Percentiles rank a stretch among this genome's conserved stretches.
These are phyloP conservation scores for Electrophaes corylata DNA, from an alignment of 2,888 invertebrate species.

Conservation along the genomic window DNA sequence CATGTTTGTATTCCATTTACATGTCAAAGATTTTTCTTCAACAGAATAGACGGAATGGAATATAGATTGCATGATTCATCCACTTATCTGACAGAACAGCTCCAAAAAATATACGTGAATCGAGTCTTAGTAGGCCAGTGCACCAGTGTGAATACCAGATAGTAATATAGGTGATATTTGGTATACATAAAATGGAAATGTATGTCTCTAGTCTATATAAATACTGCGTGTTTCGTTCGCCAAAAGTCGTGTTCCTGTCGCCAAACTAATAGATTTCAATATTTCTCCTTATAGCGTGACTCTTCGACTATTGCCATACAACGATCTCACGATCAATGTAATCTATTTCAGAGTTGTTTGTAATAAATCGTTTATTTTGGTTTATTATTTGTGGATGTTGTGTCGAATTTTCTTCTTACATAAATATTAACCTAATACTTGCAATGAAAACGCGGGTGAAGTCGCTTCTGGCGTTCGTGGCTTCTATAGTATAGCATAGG, in stretches of 20 bases:
- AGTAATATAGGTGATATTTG: neutral
- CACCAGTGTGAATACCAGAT: neutral
- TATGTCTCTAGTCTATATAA: neutral
- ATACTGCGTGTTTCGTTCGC: neutral
- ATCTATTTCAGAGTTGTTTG: constrained; percentile 21
- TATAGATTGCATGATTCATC: constrained; percentile 3
- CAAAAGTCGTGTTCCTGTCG: constrained; percentile 26
- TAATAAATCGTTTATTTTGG: neutral
- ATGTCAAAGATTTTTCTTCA: neutral
- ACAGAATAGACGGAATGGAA: neutral
- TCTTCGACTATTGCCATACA: constrained; percentile 13
- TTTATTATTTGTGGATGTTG: constrained; percentile 3
- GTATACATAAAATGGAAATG: neutral
- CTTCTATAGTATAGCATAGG: too few species aligned
- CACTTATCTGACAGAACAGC: neutral
- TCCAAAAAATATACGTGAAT: too few species aligned
- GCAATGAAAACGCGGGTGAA: too few species aligned
- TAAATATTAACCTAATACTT: too few species aligned
- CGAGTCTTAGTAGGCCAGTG: too few species aligned
- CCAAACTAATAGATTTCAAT: constrained; percentile 24
- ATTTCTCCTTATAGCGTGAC: constrained; percentile 24
- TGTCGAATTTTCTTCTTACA: too few species aligned
- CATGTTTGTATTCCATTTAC: neutral
- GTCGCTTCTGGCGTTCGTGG: too few species aligned
- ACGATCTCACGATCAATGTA: constrained; percentile 8